Conservation (phyloP, 2,113 vertebrate species). For the Poecilia latipinna region DNA sequence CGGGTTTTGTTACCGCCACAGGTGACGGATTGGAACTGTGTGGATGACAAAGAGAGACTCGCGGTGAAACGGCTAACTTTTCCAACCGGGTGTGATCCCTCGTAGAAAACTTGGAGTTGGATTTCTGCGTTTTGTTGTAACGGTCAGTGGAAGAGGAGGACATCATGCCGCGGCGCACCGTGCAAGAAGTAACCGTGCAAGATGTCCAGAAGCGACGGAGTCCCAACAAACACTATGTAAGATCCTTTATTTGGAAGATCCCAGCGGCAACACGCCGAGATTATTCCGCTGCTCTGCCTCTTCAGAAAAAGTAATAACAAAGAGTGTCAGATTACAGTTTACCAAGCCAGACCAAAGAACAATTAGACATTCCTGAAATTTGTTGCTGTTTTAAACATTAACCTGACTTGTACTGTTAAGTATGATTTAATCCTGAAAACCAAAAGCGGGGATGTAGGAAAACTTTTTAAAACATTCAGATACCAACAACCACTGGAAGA, state of each 20-base stretch:
- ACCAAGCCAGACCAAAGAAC: neutral
- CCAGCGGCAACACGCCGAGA: neutral
- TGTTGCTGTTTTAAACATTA: neutral
- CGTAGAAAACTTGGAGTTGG: constrained; percentile 4
- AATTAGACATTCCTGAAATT: neutral
- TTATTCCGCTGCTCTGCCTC: constrained; percentile 7
- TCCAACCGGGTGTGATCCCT: constrained; percentile 51
- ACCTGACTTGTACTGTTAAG: neutral
- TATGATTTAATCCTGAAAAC: neutral
- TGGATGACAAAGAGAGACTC: constrained; percentile 62
- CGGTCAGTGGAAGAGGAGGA: constrained; percentile 34
- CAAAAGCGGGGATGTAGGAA: neutral
- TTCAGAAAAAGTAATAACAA: constrained; percentile 69
- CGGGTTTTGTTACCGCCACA: constrained; percentile 19
- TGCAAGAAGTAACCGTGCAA: constrained; percentile 82
- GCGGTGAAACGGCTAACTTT: constrained; percentile 52
- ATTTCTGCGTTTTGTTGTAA: constrained; percentile 19
- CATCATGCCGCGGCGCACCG: constrained; percentile 81
- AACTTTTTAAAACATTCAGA: neutral
- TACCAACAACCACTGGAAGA: neutral
- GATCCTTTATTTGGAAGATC: constrained; percentile 7
- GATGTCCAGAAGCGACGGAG: constrained; percentile 84
- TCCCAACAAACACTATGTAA: constrained; percentile 85
- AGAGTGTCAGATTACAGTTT: constrained; percentile 76
- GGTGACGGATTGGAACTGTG: constrained; percentile 18